Conservation (phyloP, 2,888 invertebrate genomes). For the Dione vanillae region DNA sequence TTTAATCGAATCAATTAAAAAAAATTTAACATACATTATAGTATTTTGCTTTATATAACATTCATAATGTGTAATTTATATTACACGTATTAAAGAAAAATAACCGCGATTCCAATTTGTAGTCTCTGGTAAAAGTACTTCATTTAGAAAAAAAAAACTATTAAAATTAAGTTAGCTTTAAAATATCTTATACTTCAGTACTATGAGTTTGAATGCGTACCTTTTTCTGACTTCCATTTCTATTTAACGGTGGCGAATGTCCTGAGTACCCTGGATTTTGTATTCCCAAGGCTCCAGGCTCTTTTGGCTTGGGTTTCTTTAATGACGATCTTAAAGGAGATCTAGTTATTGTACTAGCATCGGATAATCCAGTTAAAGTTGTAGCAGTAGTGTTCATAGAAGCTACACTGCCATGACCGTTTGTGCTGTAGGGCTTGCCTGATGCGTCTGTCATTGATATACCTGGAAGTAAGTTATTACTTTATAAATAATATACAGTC, state of each 20-base stretch:
- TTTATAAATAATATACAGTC: too few species aligned
- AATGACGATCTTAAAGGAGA: slow-evolving; percentile 88
- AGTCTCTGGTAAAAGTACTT: too few species aligned
- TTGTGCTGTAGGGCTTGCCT: slow-evolving; percentile 90
- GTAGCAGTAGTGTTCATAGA: slow-evolving; percentile 90
- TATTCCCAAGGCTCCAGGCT: slow-evolving; percentile 88
- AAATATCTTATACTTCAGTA: slow-evolving; percentile 88
- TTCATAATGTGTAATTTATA: neutral
- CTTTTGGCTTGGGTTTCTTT: slow-evolving; percentile 89
- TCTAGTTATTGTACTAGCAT: slow-evolving; percentile 76
- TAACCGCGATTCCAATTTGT: neutral
- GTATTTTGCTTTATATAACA: neutral
- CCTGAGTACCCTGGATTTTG: slow-evolving; percentile 93
- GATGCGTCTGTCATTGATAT: slow-evolving; percentile 95
- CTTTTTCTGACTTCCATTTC: slow-evolving; percentile 95
- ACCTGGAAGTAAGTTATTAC: slow-evolving; percentile 66
- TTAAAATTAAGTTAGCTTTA: neutral
- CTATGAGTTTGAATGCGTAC: slow-evolving; percentile 96
- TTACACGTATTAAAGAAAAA: neutral
- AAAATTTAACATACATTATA: neutral
- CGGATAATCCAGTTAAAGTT: slow-evolving; percentile 83
- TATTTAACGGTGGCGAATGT: slow-evolving; percentile 91
- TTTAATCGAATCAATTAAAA: neutral
- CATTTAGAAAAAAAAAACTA: neutral
- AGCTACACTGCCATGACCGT: slow-evolving; percentile 87